Evolutionary conservation across 2,113 vertebrate species (phyloP), one percentile per base, ranked within the genome.

Genomic region (Sialia sialis): DNA sequence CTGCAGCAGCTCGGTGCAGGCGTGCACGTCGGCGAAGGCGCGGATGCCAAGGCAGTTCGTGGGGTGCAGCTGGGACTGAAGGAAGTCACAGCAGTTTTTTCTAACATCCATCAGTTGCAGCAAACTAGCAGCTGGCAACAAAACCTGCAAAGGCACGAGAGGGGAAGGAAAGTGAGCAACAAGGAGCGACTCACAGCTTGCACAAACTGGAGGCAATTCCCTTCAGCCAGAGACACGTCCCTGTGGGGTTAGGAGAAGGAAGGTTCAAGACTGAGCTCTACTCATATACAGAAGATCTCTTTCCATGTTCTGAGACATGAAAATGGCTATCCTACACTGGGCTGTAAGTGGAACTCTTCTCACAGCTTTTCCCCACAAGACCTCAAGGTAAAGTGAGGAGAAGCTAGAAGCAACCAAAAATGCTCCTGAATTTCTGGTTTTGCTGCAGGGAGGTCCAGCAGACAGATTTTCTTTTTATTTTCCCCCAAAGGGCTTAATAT

Each of bases 11-110:
- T 99, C 98, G 0, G 97, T 98, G 90, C 99, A 99, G 3, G 99
- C 98, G n/a, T 99, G 99, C 94, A 99, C 98, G 7, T 99, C 99
- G 5, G 99, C 99, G 8, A 99, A 99, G 2, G 98, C 99, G 7
- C 99, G 98, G 97, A 99, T 99, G 80, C 99, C 99, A 80, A 99
- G 98, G 97, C 99, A 99, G 96, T 99, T 99, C 4, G 98, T 98
- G 94, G 99, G 98, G 60, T 99, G 99, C 81, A 99, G 97, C 98
- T 99, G 99, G 72, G 99, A 98, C 72, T 99, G 99, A 19, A 99
- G 98, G 93, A 99, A 99, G 94, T 99, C 98, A 52, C 99, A 99
- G 94, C 99, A 99, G 89, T 99, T 98, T 94, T 99, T 98, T 34
- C 99, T 98, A 14, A 99, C 99, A 11, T 99, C 99, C 98, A 99